Percentiles rank a stretch among this genome's conserved stretches.
phyloP scores from a whole-genome alignment of 2,113 vertebrate species.

The Heterochromis multidens region DNA sequence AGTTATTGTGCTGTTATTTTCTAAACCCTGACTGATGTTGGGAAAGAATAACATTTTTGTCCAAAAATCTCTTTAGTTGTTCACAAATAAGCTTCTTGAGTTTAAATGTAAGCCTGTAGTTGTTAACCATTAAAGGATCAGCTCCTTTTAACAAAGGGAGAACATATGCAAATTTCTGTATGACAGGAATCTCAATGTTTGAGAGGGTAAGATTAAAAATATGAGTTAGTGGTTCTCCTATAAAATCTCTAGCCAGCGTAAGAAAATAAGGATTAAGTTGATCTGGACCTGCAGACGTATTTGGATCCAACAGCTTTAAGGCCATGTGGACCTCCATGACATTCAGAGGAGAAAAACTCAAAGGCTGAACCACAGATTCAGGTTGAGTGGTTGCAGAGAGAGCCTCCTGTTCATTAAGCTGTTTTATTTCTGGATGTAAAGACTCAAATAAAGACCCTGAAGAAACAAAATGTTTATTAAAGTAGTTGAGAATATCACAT shows the following conservation, averaged over 20 bases:
- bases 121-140: not conserved
- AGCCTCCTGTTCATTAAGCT: too few relatives aligned
- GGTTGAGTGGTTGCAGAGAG: rapidly evolving
- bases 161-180: rapidly evolving
- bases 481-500: not conserved
- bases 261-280: too few relatives aligned
- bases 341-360: not conserved
- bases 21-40: too few relatives aligned
- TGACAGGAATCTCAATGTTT: not conserved
- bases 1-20: too few relatives aligned
- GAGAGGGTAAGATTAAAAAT: not conserved
- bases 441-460: not conserved
- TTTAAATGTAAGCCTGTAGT: too few relatives aligned
- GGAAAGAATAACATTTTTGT: too few relatives aligned
- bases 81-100: too few relatives aligned
- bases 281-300: not conserved
- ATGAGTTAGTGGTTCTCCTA: rapidly evolving
- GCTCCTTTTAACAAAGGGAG: not conserved
- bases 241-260: not conserved
- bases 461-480: not conserved
- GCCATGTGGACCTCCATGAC: not conserved
- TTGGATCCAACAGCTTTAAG: not conserved
- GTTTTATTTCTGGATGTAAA: not conserved
- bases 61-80: too few relatives aligned
- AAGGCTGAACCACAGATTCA: not conserved